Conservation (phyloP, 2,797 vertebrate species). For the Gadopsis bispinosus region DNA sequence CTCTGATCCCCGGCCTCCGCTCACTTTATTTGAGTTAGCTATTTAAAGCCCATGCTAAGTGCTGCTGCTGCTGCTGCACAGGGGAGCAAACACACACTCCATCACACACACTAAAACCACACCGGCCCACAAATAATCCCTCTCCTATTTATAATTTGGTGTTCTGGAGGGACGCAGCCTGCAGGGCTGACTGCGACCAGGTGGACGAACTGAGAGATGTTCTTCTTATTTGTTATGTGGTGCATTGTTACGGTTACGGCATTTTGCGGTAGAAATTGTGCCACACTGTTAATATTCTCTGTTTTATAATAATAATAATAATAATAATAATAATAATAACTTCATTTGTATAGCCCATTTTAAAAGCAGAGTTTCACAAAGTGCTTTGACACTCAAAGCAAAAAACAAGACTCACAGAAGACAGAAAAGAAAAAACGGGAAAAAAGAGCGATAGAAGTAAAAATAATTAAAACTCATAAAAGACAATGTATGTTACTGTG, state of each 20-base stretch:
- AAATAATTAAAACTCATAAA: no score
- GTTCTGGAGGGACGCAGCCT: slow-evolving; percentile 53
- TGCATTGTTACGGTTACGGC: slow-evolving; percentile 22
- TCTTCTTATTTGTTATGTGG: slow-evolving; percentile 34
- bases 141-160: slow-evolving; percentile 76
- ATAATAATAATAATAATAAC: no score
- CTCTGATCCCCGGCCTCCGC: slow-evolving; percentile 77
- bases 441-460: no score
- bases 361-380: no score
- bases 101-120: slow-evolving; percentile 71
- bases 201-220: slow-evolving; percentile 21
- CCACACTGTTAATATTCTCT: neutral
- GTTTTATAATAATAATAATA: no score
- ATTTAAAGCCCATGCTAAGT: slow-evolving; percentile 80
- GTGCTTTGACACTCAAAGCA: no score
- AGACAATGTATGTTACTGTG: no score
- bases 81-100: slow-evolving; percentile 66
- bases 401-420: no score
- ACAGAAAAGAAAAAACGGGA: no score
- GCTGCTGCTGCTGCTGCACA: slow-evolving; percentile 60
- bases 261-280: neutral
- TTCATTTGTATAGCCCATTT: no score
- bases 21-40: slow-evolving; percentile 82
- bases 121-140: slow-evolving; percentile 75
- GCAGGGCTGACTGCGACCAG: slow-evolving; percentile 43